These are phyloP conservation scores for Trematomus loennbergii DNA, from an alignment of 2,113 vertebrate genomes.

Conservation along the genomic window DNA sequence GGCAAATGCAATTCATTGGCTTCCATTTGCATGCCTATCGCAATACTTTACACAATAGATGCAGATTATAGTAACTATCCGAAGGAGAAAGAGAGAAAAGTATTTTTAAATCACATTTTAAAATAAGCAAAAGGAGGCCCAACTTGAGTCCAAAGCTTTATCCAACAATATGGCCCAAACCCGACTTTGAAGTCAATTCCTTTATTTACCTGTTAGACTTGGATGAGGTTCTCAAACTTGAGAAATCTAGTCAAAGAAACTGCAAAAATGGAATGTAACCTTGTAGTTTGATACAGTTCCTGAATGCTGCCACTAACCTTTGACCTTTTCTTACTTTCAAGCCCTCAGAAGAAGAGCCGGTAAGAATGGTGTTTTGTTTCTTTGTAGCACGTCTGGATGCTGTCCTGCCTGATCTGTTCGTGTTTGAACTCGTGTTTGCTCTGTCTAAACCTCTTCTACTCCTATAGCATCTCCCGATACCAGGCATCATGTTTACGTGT, in stretches of 20 bases:
- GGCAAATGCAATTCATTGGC: neutral
- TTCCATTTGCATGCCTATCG: neutral
- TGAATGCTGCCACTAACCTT: constrained; percentile 77
- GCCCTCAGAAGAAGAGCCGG: constrained; percentile 96
- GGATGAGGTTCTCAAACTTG: neutral
- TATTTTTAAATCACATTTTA: neutral
- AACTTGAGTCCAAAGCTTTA: neutral
- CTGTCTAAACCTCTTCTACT: neutral
- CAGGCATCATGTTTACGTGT: constrained; percentile 22
- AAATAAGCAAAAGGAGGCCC: neutral
- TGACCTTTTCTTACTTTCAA: constrained; percentile 90
- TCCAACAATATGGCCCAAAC: neutral
- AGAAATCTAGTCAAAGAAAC: neutral
- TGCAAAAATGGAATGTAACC: neutral
- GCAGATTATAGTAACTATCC: too few species aligned
- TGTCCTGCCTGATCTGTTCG: constrained; percentile 64
- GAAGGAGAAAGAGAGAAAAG: too few species aligned
- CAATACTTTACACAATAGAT: neutral
- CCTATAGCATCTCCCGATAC: neutral
- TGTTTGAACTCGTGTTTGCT: constrained; percentile 5
- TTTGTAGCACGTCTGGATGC: constrained; percentile 50
- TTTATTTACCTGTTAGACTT: neutral
- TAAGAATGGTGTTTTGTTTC: constrained; percentile 83
- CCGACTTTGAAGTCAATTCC: neutral
- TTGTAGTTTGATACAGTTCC: constrained; percentile 10